Evolutionary conservation across 1,140 invertebrate species (phyloP).

Genomic region (Zaprionus lachaisei): DNA sequence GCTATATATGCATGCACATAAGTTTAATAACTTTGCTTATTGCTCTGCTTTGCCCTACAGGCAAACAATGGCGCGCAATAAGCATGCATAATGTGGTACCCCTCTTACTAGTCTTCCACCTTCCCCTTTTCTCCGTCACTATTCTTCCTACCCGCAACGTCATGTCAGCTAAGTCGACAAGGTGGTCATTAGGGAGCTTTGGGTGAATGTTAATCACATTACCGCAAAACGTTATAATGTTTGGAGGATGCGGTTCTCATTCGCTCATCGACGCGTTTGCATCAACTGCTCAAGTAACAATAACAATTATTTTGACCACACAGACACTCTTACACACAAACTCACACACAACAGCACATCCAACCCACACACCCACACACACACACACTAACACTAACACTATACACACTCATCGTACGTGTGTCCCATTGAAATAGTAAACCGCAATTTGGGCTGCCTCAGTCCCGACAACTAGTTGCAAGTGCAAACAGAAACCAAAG

Average conservation of each 20-base stretch:
- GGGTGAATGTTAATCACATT: slow-evolving; percentile 79
- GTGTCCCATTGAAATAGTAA: slow-evolving; percentile 66
- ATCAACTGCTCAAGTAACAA: slow-evolving; percentile 66
- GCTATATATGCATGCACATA: slow-evolving; percentile 25
- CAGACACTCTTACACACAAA: slow-evolving; percentile 20
- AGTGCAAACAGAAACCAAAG: slow-evolving; percentile 68
- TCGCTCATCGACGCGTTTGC: slow-evolving; percentile 28
- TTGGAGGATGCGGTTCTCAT: slow-evolving; percentile 53
- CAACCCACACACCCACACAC: not conserved
- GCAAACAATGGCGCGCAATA: slow-evolving; percentile 25
- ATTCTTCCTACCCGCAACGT: slow-evolving; percentile 3
- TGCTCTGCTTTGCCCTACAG: slow-evolving; percentile 29
- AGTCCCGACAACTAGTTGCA: slow-evolving; percentile 57
- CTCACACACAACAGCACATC: not conserved
- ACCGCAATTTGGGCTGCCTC: slow-evolving; percentile 68
- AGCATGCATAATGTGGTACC: slow-evolving; percentile 1
- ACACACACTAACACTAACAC: slow-evolving; percentile 1
- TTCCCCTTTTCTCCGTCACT: not conserved
- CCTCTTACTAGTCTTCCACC: not conserved
- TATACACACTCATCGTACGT: not conserved
- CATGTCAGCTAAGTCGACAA: slow-evolving; percentile 49
- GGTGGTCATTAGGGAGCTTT: slow-evolving; percentile 74
- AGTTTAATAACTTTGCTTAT: slow-evolving; percentile 76
- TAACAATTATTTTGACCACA: slow-evolving; percentile 76
- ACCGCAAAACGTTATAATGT: slow-evolving; percentile 79